Percentiles rank a stretch among this genome's conserved stretches.
Conservation (phyloP, 2,113 vertebrate species). For the Albula glossodonta region DNA sequence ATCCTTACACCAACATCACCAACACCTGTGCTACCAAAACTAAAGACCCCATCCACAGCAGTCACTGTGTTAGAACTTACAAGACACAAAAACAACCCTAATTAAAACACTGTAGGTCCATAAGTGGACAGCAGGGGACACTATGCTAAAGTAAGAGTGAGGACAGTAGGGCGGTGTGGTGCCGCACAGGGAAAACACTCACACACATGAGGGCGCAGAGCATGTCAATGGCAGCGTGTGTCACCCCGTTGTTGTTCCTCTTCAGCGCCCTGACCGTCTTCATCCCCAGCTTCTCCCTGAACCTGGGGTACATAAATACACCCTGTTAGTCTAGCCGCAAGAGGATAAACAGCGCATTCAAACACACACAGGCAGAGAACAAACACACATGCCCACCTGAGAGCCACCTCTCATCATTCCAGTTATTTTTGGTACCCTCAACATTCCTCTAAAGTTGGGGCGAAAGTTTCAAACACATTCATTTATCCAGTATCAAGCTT, state of each 20-base stretch:
- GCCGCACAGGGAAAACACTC: conserved; percentile 63
- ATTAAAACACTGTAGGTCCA: too few species aligned
- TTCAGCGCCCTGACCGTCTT: conserved; percentile 98
- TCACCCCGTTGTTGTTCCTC: conserved; percentile 89
- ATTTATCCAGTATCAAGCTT: too few species aligned
- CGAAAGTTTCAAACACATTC: too few species aligned
- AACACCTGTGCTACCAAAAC: neutral
- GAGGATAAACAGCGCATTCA: neutral
- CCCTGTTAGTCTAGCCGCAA: neutral
- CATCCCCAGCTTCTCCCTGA: conserved; percentile 91
- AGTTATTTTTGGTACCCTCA: too few species aligned
- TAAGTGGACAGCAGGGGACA: too few species aligned
- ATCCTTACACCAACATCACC: neutral
- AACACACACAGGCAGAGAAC: neutral
- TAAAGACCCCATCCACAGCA: neutral
- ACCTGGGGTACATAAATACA: conserved; percentile 67
- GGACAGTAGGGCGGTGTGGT: neutral
- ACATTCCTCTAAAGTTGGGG: too few species aligned
- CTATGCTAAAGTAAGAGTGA: neutral
- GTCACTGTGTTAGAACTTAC: too few species aligned
- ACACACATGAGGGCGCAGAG: conserved; percentile 99
- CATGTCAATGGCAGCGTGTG: conserved; percentile 95
- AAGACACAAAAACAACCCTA: too few species aligned
- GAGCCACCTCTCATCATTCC: too few species aligned
- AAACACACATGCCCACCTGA: too few species aligned